A percentile compares a stretch with the other conserved stretches of the same genome.
phyloP scores from a whole-genome alignment of 2,888 invertebrate genomes.

The Cosmia pyralina region DNA sequence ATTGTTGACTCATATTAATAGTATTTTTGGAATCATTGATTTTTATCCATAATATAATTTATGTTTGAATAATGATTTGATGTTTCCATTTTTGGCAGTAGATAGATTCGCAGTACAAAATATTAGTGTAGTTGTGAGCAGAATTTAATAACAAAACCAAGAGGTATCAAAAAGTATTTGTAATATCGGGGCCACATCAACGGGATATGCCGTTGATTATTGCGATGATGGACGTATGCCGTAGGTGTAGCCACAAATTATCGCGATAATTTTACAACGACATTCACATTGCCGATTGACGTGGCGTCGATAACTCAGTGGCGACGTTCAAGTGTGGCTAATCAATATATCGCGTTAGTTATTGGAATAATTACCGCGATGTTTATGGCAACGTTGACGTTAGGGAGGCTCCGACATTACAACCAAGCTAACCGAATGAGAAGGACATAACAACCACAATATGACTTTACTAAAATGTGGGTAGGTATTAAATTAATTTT shows the following conservation, averaged over 20 bases:
- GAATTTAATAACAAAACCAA: background rate
- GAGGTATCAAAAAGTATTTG: background rate
- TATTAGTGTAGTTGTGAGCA: background rate
- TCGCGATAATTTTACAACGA: too few relatives aligned
- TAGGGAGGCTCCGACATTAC: too few relatives aligned
- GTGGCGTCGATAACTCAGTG: too few relatives aligned
- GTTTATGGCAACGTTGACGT: too few relatives aligned
- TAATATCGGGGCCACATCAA: too few relatives aligned
- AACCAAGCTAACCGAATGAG: background rate
- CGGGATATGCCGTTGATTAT: too few relatives aligned
- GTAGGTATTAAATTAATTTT: background rate
- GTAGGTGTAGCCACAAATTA: too few relatives aligned
- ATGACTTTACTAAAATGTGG: background rate
- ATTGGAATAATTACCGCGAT: too few relatives aligned
- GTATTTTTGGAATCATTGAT: background rate
- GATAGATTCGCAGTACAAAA: background rate
- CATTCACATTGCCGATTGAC: too few relatives aligned
- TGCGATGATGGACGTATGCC: too few relatives aligned
- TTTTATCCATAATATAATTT: background rate
- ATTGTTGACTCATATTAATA: constrained; percentile 29
- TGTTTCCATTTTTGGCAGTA: background rate
- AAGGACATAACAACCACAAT: background rate
- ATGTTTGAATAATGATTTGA: background rate
- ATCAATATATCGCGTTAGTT: too few relatives aligned
- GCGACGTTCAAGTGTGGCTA: too few relatives aligned